These are phyloP conservation scores for Phodopus roborovskii DNA, from an alignment of 2,113 vertebrate genomes.

Conservation along the genomic window DNA sequence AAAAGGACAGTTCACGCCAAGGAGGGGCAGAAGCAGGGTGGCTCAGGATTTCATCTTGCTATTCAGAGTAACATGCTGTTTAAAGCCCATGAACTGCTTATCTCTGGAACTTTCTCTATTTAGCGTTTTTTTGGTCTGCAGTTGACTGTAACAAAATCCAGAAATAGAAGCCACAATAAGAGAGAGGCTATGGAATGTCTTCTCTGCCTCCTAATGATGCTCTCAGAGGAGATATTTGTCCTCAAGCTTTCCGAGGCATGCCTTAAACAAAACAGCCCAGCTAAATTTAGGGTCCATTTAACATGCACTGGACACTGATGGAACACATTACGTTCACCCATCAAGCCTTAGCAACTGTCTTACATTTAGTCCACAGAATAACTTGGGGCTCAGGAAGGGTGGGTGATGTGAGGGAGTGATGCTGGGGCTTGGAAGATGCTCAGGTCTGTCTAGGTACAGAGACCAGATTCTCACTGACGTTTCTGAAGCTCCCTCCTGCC, in stretches of 20 bases:
- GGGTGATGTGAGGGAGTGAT: accelerated
- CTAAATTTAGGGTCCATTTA: not conserved
- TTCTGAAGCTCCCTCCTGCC: not conserved
- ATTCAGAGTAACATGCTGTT: not conserved
- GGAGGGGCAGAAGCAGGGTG: not conserved
- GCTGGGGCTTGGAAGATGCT: not conserved
- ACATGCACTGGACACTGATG: not conserved
- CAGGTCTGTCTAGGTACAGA: not conserved
- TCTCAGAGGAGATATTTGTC: not conserved
- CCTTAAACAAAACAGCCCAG: not conserved
- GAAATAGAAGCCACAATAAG: not conserved
- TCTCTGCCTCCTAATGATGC: not conserved
- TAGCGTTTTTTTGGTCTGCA: not conserved
- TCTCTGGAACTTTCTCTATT: slow-evolving; percentile 15
- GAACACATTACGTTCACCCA: not conserved
- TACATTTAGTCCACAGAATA: not conserved
- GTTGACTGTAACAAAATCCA: not conserved
- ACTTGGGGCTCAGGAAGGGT: not conserved
- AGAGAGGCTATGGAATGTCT: not conserved
- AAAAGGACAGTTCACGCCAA: not conserved
- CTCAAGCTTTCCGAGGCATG: not conserved
- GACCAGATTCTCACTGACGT: not conserved
- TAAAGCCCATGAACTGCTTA: not conserved
- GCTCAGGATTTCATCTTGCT: not conserved
- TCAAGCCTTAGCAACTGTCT: not conserved